Conservation (phyloP, 2,113 vertebrate species). For the Chaetops frenatus region DNA sequence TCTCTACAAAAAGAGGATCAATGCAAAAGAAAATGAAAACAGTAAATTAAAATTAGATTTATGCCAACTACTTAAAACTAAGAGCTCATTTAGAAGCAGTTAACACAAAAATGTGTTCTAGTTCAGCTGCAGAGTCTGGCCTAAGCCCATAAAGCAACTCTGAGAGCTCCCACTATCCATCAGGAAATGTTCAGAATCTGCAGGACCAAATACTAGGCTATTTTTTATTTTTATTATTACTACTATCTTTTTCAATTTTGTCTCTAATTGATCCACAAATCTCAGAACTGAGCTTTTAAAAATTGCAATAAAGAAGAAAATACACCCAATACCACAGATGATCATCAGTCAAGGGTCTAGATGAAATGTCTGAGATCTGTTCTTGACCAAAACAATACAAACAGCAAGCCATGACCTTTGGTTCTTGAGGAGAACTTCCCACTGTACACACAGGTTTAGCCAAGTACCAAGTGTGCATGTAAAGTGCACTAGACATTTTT, state of each 20-base stretch:
- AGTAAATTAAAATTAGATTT: conserved; percentile 51
- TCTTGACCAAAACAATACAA: neutral
- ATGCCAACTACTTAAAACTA: conserved; percentile 47
- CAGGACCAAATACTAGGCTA: neutral
- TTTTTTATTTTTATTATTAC: neutral
- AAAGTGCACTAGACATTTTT: neutral
- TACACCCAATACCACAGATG: neutral
- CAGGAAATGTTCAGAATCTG: neutral
- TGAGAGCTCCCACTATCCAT: neutral
- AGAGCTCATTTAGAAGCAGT: conserved; percentile 54
- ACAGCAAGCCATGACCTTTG: neutral
- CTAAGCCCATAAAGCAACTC: neutral
- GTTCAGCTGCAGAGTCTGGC: neutral
- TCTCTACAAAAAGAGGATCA: conserved; percentile 21
- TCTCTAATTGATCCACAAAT: neutral
- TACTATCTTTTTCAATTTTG: neutral
- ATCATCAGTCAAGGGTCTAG: neutral
- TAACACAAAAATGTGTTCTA: conserved; percentile 35
- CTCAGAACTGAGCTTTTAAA: neutral
- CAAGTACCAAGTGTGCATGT: neutral
- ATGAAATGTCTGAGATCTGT: neutral
- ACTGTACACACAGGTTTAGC: neutral
- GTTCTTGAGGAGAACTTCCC: neutral
- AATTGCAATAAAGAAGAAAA: neutral
- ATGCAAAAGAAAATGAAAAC: conserved; percentile 46